Evolutionary conservation across 2,888 invertebrate species (phyloP).

Genomic region (Plebejus anna): DNA sequence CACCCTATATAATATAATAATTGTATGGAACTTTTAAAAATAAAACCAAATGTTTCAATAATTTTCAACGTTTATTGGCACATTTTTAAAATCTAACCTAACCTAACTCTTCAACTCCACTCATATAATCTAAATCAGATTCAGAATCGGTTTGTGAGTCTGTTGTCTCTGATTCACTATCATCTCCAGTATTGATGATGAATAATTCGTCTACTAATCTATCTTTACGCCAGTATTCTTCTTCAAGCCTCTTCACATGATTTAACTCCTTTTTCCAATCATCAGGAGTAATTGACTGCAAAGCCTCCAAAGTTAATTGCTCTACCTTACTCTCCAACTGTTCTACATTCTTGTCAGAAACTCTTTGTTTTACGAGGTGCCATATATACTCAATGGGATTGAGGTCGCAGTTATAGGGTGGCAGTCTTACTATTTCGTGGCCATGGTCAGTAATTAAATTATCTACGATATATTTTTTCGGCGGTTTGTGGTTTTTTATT

Average conservation of each 20-base stretch:
- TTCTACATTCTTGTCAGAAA: conserved; percentile 32
- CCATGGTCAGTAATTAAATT: conserved; percentile 43
- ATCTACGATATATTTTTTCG: conserved; percentile 43
- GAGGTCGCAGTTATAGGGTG: conserved; percentile 47
- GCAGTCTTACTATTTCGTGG: conserved; percentile 45
- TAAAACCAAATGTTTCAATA: too few relatives aligned
- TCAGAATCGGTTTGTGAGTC: conserved; percentile 3
- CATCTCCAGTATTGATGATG: conserved; percentile 31
- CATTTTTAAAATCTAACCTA: too few relatives aligned
- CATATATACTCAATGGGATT: conserved; percentile 46
- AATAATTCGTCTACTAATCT: conserved; percentile 32
- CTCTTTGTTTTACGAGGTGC: conserved; percentile 30
- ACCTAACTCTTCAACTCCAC: background rate
- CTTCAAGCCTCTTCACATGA: conserved; percentile 31
- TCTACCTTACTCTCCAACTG: conserved; percentile 32
- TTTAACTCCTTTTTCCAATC: conserved; percentile 31
- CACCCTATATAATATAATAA: too few relatives aligned
- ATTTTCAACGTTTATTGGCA: too few relatives aligned
- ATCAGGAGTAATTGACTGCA: conserved; percentile 32
- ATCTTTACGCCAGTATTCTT: conserved; percentile 29
- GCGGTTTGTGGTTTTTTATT: conserved; percentile 37
- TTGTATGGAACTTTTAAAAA: too few relatives aligned
- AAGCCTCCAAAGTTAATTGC: conserved; percentile 30
- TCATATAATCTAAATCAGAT: background rate
- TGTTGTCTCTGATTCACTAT: conserved; percentile 29